Evolutionary conservation across 2,113 vertebrate species (phyloP).

Genomic region (Salvelinus namaycush): DNA sequence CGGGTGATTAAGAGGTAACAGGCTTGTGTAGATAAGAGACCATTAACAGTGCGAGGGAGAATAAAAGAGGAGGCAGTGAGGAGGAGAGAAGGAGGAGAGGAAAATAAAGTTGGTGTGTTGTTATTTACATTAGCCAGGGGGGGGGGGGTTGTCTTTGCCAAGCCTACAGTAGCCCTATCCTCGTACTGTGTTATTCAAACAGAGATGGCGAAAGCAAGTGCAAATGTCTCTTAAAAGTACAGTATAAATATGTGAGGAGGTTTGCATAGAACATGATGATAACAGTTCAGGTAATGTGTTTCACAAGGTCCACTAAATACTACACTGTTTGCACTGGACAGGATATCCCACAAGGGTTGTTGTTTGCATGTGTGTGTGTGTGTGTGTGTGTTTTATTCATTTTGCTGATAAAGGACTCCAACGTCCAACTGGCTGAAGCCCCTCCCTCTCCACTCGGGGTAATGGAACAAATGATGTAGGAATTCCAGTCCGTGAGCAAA

Average conservation of each 20-base stretch:
- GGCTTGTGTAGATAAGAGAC: conserved; percentile 14
- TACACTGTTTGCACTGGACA: conserved; percentile 59
- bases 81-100: conserved; percentile 3
- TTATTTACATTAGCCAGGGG: neutral
- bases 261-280: conserved; percentile 60
- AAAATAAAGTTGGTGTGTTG: neutral
- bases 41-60: conserved; percentile 25
- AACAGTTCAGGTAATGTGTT: conserved; percentile 67
- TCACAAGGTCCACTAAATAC: conserved; percentile 66
- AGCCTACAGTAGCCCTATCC: conserved; percentile 8
- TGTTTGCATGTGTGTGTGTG: conserved; percentile 2
- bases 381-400: conserved; percentile 4
- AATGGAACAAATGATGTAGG: conserved; percentile 87
- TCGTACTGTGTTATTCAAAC: conserved; percentile 31
- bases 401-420: conserved; percentile 62
- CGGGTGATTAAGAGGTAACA: conserved; percentile 26
- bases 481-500: conserved; percentile 82
- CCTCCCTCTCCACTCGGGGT: conserved; percentile 73
- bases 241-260: conserved; percentile 43
- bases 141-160: conserved; percentile 15
- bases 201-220: conserved; percentile 31
- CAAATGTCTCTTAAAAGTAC: conserved; percentile 66
- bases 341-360: conserved; percentile 70
- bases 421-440: conserved; percentile 43
- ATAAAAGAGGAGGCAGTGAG: neutral